Evolutionary conservation across 2,797 vertebrate species (phyloP).

Genomic region (Peromyscus nudipes): DNA sequence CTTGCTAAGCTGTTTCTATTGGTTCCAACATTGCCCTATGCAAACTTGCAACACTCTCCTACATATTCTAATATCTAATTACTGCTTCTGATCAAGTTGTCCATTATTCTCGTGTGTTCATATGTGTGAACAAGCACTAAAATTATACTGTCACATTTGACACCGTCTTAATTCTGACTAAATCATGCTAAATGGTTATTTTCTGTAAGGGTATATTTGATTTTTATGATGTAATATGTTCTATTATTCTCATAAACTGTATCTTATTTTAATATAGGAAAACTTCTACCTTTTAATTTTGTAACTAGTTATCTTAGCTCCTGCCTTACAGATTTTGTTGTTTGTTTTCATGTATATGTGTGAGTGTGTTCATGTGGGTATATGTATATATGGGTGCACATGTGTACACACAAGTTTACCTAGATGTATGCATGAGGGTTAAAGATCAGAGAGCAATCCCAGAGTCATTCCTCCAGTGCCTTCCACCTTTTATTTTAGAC

Average conservation of each 20-base stretch:
- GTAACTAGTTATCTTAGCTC: not conserved
- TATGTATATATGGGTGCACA: not conserved
- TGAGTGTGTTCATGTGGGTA: not conserved
- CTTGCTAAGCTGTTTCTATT: not conserved
- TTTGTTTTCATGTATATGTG: not conserved
- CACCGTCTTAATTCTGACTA: not conserved
- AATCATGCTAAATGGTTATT: not conserved
- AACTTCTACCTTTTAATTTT: conserved; percentile 41
- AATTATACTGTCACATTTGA: conserved; percentile 21
- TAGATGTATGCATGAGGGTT: not conserved
- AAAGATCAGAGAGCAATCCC: not conserved
- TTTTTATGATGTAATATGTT: not conserved
- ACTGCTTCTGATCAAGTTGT: not conserved
- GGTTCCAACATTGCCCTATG: not conserved
- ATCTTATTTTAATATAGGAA: not conserved
- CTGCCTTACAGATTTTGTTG: not conserved
- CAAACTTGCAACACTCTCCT: not conserved
- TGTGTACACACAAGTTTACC: not conserved
- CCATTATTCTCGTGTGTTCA: not conserved
- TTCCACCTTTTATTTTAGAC: not conserved
- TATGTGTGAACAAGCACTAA: not conserved
- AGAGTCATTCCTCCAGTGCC: not conserved
- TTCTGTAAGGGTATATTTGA: conserved; percentile 10
- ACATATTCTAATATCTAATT: not conserved
- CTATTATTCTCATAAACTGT: not conserved